Evolutionary conservation across 2,888 invertebrate genomes (phyloP), one percentile per base, ranked within the genome.

Genomic region (Nasonovia ribisnigri): DNA sequence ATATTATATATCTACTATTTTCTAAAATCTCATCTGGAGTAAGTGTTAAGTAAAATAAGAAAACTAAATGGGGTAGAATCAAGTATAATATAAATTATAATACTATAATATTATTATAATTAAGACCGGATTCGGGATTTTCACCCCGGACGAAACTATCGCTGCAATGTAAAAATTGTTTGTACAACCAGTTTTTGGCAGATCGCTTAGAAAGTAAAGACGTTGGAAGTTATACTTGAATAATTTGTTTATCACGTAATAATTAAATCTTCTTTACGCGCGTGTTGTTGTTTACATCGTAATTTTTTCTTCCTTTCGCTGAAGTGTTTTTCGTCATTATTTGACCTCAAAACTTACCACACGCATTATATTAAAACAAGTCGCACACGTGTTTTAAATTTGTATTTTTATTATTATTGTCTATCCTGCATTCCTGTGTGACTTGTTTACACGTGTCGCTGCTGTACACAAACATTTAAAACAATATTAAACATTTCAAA

Each of bases 201-300:
- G 46, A 5, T 84, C 3, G 54, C 42, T 43, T 57, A 86, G 91
- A 91, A 91, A 91, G 91, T 91, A 86, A 84, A 91, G 43, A 46
- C 57, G 86, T 57, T 84, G 24, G 60, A 90, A 29, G 24, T 77
- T 77, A 77, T 90, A 67, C 29, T 67, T 36, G 48, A 90, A 77
- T 90, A 90, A 90, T 90, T 67, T 36, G 67, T 57, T 86, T 86
- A 6, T 57, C n/a, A 13, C n/a, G 11, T 86, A 86, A 91, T 60
- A 54, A 57, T 51, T 36, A 13, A 84, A 86, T 91, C 51, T 84
- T 91, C 42, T 16, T 91, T 36, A 46, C 77, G 8, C 36, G 20
- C 20, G 20, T 86, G 36, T 88, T 86, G 84, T 91, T 84, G 84
- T n/a, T 86, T 43, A 54, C 5, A 84, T 2, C 3, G 10, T 67